Percentiles rank a stretch among this genome's conserved stretches.
phyloP scores from a whole-genome alignment of 2,888 invertebrate genomes.

The Netelia fuscicornis region DNA sequence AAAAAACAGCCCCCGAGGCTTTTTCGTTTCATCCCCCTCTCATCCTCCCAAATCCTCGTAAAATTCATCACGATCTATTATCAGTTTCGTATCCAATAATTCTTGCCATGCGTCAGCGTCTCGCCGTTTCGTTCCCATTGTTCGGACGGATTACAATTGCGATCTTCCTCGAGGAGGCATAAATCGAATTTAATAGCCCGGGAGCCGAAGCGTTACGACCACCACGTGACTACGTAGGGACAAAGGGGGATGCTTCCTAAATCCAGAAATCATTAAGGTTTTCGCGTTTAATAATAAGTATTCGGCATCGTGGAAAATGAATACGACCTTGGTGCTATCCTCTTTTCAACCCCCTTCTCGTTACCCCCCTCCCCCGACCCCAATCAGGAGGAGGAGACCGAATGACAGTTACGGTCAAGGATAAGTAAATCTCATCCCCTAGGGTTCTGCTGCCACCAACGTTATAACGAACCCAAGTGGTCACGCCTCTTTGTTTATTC shows the following conservation, averaged over 20 bases:
- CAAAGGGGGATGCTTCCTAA: constrained; percentile 14
- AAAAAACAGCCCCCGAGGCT: not conserved
- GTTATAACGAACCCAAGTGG: not conserved
- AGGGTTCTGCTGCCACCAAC: not conserved
- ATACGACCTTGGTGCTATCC: not conserved
- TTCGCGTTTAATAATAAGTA: not conserved
- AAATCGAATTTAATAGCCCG: constrained; percentile 43
- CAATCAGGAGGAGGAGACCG: not conserved
- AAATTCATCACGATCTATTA: constrained; percentile 3
- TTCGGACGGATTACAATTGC: constrained; percentile 42
- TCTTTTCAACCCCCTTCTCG: not conserved
- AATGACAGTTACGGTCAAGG: constrained; percentile 41
- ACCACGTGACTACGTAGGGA: not conserved
- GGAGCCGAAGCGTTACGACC: constrained; percentile 7
- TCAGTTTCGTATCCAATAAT: constrained; percentile 35
- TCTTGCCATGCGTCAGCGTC: constrained; percentile 40
- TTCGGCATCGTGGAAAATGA: not conserved
- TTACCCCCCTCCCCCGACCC: constrained; percentile 7
- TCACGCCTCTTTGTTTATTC: not conserved
- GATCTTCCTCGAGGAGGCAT: constrained; percentile 25
- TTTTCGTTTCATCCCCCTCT: not conserved
- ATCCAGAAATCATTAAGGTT: constrained; percentile 51
- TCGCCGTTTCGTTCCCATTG: constrained; percentile 38
- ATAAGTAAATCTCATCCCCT: constrained; percentile 27
- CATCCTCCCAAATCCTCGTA: not conserved